Base-by-base conservation (phyloP, 2,797 vertebrate genomes). In the Myoxocephalus aenaeus region DNA sequence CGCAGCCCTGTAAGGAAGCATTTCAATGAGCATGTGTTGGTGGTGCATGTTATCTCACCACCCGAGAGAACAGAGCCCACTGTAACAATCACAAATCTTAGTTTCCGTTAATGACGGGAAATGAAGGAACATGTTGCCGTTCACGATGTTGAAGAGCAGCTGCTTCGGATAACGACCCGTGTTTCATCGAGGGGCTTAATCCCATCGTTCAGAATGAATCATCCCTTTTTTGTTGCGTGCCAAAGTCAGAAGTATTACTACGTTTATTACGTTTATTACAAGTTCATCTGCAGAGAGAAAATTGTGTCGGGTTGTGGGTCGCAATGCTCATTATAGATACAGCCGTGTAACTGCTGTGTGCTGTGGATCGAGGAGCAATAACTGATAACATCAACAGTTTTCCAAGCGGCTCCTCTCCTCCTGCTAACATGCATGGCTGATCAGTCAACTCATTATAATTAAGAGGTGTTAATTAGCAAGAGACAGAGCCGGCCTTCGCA, bases 381-480 rank as follows among this genome's bases (percentile, higher is more conserved):
- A 62, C 58, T 50, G 67, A 86, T 84, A 74, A 57, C 66, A 73
- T 80, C 83, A 67, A 29, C 74, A 44, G 72, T 82, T 80, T 72
- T 67, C 74, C 72, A 79, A 80, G 75, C 81, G 68, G 84, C 82
- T 68, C 51, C 63, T 77, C 75, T 75, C 80, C 65, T 80, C 69
- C 57, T 75, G 56, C 56, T 67, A 70, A 85, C 70, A 83, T 70
- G 83, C 87, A 85, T 58, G 56, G 71, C 86, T 85, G 79, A 89
- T 91, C 86, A 86, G 77, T 89, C 86, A 85, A 88, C 85, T 92
- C 70, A 79, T 90, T 91, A 83, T 90, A 90, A 91, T 92, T 91
- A 92, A 92, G 86, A 91, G 77, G 81, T 82, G 81, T 86, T 91
- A 87, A 90, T 87, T 82, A 88, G 70, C 50, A 59, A 29, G 80